phyloP scores from a whole-genome alignment of 2,113 vertebrate genomes.

The Prinia subflava region DNA sequence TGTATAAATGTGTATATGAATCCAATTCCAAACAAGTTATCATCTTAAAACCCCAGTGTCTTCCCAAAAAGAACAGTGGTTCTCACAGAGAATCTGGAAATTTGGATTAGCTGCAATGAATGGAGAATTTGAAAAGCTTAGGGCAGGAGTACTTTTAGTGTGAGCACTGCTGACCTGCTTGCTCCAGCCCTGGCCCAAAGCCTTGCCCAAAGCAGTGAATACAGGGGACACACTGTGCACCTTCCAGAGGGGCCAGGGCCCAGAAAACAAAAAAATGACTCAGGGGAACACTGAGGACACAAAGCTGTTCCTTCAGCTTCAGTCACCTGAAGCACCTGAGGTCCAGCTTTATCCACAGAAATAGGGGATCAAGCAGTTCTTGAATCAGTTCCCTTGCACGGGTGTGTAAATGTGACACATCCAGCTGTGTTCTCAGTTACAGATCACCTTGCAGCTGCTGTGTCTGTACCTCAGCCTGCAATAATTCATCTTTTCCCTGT shows the following conservation, averaged over 20 bases:
- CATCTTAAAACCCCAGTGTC: background rate
- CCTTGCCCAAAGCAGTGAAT: background rate
- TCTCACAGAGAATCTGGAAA: background rate
- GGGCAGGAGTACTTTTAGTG: background rate
- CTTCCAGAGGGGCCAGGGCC: background rate
- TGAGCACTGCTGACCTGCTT: background rate
- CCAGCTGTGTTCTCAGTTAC: background rate
- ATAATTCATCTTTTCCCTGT: background rate
- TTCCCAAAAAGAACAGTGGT: background rate
- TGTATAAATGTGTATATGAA: accelerated
- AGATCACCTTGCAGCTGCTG: background rate
- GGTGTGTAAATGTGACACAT: background rate
- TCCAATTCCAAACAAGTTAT: background rate
- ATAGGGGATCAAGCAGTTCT: background rate
- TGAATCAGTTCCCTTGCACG: background rate
- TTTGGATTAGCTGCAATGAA: background rate
- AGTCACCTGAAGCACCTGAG: background rate
- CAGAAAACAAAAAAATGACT: background rate
- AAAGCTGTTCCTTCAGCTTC: background rate
- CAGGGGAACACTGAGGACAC: background rate
- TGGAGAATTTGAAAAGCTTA: background rate
- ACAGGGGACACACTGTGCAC: background rate
- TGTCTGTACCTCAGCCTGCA: background rate
- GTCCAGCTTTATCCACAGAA: background rate
- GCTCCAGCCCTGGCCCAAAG: background rate